phyloP scores from a whole-genome alignment of 2,113 vertebrate species.

The Ptilorrhoa leucosticta region DNA sequence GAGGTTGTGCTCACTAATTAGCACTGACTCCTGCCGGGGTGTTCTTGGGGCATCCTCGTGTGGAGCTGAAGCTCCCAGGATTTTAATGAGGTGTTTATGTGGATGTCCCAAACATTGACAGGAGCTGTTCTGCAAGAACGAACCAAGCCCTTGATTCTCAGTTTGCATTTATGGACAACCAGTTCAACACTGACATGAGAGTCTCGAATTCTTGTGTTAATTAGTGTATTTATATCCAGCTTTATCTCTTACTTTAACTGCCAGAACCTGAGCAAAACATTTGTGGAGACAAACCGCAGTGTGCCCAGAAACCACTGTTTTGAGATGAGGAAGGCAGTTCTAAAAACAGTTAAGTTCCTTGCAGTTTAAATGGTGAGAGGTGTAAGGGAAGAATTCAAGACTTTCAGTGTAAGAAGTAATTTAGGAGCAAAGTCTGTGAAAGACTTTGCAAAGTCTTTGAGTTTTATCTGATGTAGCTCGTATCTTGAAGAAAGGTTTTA shows the following conservation, averaged over 20 bases:
- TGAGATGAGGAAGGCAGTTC: not conserved
- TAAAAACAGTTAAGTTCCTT: not conserved
- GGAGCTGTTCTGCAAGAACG: not conserved
- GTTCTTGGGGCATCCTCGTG: not conserved
- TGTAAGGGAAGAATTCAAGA: not conserved
- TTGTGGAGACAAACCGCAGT: not conserved
- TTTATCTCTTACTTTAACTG: not conserved
- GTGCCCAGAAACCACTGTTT: not conserved
- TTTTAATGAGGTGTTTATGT: not conserved
- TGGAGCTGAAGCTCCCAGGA: not conserved
- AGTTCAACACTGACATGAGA: not conserved
- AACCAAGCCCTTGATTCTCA: not conserved
- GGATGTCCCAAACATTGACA: not conserved
- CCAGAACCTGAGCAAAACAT: not conserved
- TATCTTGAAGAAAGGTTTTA: not conserved
- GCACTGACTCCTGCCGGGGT: not conserved
- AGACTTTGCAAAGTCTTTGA: not conserved
- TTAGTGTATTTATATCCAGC: not conserved
- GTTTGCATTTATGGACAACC: not conserved
- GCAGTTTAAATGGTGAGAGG: not conserved
- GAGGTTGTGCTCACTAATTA: not conserved
- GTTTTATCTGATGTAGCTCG: not conserved
- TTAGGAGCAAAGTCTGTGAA: not conserved
- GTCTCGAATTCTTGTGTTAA: not conserved
- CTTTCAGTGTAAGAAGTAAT: not conserved